Evolutionary conservation across 2,113 vertebrate genomes (phyloP), one percentile per base, ranked within the genome.

Genomic region (Procavia capensis): DNA sequence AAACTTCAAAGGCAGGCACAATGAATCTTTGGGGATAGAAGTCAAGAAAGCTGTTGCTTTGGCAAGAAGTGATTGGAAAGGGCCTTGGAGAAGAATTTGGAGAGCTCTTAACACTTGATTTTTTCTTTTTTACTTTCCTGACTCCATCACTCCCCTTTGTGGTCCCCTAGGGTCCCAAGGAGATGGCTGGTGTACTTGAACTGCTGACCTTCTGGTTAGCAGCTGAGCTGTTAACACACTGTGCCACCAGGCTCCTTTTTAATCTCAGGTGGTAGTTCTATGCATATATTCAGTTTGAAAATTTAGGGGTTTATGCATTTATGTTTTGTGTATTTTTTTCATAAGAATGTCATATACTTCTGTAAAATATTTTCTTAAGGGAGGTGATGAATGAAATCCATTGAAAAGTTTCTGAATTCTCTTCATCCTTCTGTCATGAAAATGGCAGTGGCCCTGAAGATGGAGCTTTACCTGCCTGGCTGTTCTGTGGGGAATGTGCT

Each of bases 271-370:
- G 36, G 50, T 84, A 6, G 45, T 34, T 85, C 63, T 34, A 19
- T 50, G 41, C 22, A 25, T 80, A 19, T 66, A 84, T 64, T 84
- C 87, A 36, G 72, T 64, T 93, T 63, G 34, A 88, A 93, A 95
- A 86, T n/a, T 64, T 25, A 61, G 22, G 61, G 59, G 72, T 22
- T 78, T 91, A 20, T 59, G 66, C 16, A 79, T 72, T 88, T 78
- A 34, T 81, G 29, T 64, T 91, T 72, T 85, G 25, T 93, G 6
- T 50, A 34, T 54, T 80, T 82, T 68, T 17, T 41, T 20, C 9
- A 10, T 92, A 78, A 87, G 61, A 82, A 29, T 79, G 39, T 87
- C n/a, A n/a, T 83, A n/a, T 25, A 83, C 45, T 88, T 83, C 13
- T 57, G 5, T 39, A 68, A 50, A 89, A 88, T 45, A 11, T 36